These are phyloP conservation scores for Papilio helenus DNA, from an alignment of 1,140 invertebrate species.

Conservation along the genomic window DNA sequence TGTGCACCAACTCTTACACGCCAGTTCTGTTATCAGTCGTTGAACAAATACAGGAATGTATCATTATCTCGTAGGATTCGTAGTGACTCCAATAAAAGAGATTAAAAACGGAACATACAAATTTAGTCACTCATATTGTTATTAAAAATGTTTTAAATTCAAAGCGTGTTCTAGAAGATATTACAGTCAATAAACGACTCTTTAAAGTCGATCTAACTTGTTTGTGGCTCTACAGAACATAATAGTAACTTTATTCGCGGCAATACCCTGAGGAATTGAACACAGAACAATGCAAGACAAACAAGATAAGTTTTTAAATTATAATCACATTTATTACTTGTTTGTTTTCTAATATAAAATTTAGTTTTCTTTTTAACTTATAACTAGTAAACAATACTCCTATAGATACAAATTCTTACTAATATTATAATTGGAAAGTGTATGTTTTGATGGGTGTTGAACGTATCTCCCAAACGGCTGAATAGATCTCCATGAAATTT, in stretches of 20 bases:
- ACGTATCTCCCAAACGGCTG: too few species aligned
- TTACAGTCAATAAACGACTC: neutral
- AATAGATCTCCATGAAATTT: too few species aligned
- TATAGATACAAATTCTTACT: too few species aligned
- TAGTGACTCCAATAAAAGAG: too few species aligned
- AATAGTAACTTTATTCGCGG: constrained; percentile 5
- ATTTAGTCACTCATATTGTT: neutral
- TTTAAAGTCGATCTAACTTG: constrained; percentile 13
- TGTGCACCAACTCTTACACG: too few species aligned
- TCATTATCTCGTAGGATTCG: too few species aligned
- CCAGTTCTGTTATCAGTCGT: too few species aligned
- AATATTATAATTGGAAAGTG: too few species aligned
- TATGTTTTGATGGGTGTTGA: too few species aligned
- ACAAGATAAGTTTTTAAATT: constrained; percentile 20
- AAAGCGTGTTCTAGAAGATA: neutral
- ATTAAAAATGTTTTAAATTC: neutral
- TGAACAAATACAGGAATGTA: too few species aligned
- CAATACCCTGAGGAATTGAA: neutral
- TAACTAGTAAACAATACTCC: neutral
- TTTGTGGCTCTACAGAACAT: neutral
- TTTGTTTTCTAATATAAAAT: neutral
- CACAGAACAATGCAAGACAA: constrained; percentile 16
- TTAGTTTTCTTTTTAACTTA: neutral
- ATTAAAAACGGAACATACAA: too few species aligned
- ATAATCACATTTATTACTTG: neutral